Evolutionary conservation across 2,797 vertebrate species (phyloP).

Genomic region (Hozukius guyotensis): DNA sequence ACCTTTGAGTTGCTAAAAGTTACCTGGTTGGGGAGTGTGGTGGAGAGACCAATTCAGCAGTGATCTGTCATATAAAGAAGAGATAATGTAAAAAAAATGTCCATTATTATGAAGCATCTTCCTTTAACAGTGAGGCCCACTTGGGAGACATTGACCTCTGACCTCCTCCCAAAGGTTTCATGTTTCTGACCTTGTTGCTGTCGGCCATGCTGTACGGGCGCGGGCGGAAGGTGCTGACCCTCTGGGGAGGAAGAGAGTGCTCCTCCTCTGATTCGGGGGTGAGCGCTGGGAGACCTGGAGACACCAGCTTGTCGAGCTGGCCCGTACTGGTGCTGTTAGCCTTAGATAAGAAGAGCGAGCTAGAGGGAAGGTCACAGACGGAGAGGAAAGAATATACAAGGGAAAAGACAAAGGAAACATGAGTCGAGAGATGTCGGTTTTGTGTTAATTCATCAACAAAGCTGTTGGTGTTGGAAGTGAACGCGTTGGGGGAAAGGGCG

Average conservation of each 20-base stretch:
- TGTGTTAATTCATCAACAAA: conserved; percentile 27
- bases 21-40: conserved; percentile 84
- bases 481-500: not conserved
- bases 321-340: conserved; percentile 88
- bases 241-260: conserved; percentile 74
- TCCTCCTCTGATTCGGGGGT: conserved; percentile 79
- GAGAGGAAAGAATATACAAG: conserved; percentile 22
- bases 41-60: conserved; percentile 71
- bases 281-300: conserved; percentile 64
- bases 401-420: conserved; percentile 20
- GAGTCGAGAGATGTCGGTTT: conserved; percentile 12
- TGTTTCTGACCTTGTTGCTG: conserved; percentile 78
- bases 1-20: not conserved
- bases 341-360: conserved; percentile 84
- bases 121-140: conserved; percentile 1
- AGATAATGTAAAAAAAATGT: not conserved
- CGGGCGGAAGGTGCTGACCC: conserved; percentile 86
- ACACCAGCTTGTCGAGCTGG: conserved; percentile 84
- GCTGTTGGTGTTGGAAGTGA: conserved; percentile 46
- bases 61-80: conserved; percentile 67
- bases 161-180: conserved; percentile 3
- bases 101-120: not conserved
- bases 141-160: not conserved
- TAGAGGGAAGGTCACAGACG: conserved; percentile 42
- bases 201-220: conserved; percentile 91